A percentile compares a stretch with the other conserved stretches of the same genome.
phyloP scores from a whole-genome alignment of 2,888 invertebrate species.

The Synanthedon formicaeformis region DNA sequence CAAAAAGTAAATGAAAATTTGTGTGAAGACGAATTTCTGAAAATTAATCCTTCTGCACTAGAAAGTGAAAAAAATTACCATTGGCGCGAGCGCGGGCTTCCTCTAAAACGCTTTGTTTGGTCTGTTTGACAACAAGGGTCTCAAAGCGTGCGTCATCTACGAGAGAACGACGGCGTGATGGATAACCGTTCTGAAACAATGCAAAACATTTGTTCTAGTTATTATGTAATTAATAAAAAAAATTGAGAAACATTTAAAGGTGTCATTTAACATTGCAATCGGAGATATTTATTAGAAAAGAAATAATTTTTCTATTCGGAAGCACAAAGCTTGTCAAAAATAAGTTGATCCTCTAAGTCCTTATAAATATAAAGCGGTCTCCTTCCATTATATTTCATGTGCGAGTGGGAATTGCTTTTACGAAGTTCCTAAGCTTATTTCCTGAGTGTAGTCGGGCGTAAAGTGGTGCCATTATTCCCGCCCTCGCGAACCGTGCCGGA shows the following conservation, averaged over 20 bases:
- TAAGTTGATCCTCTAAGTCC: conserved; percentile 53
- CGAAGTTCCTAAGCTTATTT: conserved; percentile 69
- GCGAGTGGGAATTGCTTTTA: conserved; percentile 66
- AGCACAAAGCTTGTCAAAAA: conserved; percentile 20
- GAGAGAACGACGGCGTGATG: conserved; percentile 92
- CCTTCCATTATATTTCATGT: conserved; percentile 64
- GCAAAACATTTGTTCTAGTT: conserved; percentile 3
- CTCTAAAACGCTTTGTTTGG: conserved; percentile 91
- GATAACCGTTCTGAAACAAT: conserved; percentile 92
- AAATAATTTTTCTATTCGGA: neutral
- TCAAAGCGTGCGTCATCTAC: conserved; percentile 99
- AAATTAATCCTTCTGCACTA: neutral
- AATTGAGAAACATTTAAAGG: neutral
- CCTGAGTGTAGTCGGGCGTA: conserved; percentile 61
- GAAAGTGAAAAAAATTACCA: conserved; percentile 64
- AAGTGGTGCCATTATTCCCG: conserved; percentile 63
- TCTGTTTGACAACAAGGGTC: conserved; percentile 94
- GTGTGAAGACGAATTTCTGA: neutral
- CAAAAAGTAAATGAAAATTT: conserved; percentile 3
- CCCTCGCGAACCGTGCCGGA: conserved; percentile 24
- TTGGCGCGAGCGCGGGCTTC: conserved; percentile 90
- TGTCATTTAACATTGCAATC: neutral
- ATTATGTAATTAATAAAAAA: neutral
- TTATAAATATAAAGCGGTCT: conserved; percentile 65
- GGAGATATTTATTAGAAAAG: no score